phyloP scores from a whole-genome alignment of 2,797 vertebrate species.

The Helostoma temminkii region DNA sequence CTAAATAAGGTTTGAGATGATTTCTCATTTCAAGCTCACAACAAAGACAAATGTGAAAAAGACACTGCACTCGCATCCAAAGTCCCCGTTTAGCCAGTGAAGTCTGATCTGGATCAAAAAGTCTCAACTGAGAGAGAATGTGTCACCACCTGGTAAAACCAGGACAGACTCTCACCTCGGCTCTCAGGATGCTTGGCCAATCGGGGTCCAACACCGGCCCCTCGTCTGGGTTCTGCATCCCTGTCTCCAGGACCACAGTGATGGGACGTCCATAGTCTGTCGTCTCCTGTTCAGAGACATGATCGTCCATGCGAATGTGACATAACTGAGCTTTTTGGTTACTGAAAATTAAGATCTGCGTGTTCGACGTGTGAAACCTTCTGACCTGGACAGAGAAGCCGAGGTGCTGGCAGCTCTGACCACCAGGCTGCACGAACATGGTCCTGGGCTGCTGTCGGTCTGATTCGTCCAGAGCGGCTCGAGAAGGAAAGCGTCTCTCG shows the following conservation, averaged over 20 bases:
- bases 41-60: no score
- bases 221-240: slow-evolving; percentile 78
- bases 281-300: slow-evolving; percentile 84
- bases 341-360: neutral
- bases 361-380: neutral
- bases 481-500: slow-evolving; percentile 87
- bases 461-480: slow-evolving; percentile 87
- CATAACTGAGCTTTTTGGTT: neutral
- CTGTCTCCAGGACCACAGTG: slow-evolving; percentile 84
- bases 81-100: no score
- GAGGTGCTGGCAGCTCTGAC: slow-evolving; percentile 82
- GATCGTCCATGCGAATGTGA: neutral
- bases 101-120: no score
- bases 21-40: no score
- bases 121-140: no score
- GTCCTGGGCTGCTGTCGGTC: slow-evolving; percentile 76
- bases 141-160: no score
- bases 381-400: slow-evolving; percentile 92
- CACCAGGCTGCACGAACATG: slow-evolving; percentile 69
- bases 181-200: slow-evolving; percentile 87
- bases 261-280: slow-evolving; percentile 92
- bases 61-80: no score
- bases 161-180: slow-evolving; percentile 86
- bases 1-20: no score
- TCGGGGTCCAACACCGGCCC: slow-evolving; percentile 90